Evolutionary conservation across 1,140 invertebrate genomes (phyloP).

Genomic region (Anagrus nilaparvatae): DNA sequence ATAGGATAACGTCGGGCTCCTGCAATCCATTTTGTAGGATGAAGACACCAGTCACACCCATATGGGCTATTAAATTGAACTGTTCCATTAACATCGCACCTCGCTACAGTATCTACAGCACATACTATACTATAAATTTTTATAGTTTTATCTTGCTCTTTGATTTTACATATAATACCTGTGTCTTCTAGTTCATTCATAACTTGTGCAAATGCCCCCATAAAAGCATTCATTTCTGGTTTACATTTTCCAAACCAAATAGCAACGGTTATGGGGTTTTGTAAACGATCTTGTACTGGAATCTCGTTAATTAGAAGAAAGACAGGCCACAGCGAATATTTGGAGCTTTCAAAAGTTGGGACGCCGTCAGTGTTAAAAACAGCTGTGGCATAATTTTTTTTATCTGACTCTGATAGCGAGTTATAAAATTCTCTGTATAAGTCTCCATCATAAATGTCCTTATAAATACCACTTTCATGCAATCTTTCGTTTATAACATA

Average conservation of each 20-base stretch:
- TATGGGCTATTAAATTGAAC: background rate
- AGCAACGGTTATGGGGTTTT: no score
- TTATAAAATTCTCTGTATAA: background rate
- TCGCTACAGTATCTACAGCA: conserved; percentile 1
- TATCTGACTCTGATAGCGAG: background rate
- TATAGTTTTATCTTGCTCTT: background rate
- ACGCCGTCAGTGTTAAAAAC: no score
- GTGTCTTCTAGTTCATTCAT: no score
- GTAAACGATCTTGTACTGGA: no score
- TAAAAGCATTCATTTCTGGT: no score
- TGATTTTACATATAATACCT: background rate
- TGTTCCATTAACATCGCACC: background rate
- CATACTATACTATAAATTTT: background rate
- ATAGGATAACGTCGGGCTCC: background rate
- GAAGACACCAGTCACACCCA: conserved; percentile 4
- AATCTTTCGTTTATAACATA: background rate
- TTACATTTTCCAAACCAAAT: no score
- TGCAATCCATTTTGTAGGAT: background rate
- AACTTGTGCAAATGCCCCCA: no score
- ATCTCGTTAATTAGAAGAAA: no score
- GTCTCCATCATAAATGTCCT: background rate
- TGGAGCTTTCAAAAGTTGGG: background rate
- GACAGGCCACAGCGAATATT: background rate
- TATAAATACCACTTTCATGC: background rate
- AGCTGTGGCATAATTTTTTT: background rate